These are phyloP conservation scores for Nothocercus nigrocapillus DNA, from an alignment of 2,113 vertebrate species.

Conservation along the genomic window DNA sequence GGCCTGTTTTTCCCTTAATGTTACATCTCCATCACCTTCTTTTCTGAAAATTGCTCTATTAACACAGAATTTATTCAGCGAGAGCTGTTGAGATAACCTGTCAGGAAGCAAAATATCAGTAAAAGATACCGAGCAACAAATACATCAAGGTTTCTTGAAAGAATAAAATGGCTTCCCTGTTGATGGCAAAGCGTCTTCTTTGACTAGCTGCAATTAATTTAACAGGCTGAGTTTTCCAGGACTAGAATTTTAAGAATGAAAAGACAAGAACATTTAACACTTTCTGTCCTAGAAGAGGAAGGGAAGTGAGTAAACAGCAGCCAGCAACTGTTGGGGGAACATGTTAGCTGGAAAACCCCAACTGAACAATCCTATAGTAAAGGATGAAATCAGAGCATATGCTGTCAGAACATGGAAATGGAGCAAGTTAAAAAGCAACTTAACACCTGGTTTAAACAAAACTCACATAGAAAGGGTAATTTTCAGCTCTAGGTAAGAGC, in stretches of 20 bases:
- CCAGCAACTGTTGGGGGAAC: not conserved
- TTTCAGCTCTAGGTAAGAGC: not conserved
- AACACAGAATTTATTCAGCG: not conserved
- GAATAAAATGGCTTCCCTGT: not conserved
- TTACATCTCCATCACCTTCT: not conserved
- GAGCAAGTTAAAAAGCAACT: not conserved
- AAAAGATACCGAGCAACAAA: not conserved
- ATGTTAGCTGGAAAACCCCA: not conserved
- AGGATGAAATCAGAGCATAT: not conserved
- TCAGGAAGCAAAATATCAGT: not conserved
- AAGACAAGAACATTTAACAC: not conserved
- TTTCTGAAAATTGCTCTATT: not conserved
- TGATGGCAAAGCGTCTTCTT: not conserved
- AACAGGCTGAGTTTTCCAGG: not conserved
- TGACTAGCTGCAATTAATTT: not conserved
- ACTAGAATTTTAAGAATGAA: not conserved
- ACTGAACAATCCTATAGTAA: not conserved
- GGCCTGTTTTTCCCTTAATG: not conserved
- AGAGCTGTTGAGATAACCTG: not conserved
- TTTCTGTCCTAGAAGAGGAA: not conserved
- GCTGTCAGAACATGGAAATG: not conserved
- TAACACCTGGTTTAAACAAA: not conserved
- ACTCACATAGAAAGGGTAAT: not conserved
- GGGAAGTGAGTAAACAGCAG: not conserved
- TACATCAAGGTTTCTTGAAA: not conserved